phyloP scores from a whole-genome alignment of 2,113 vertebrate genomes.

The Equus przewalskii region DNA sequence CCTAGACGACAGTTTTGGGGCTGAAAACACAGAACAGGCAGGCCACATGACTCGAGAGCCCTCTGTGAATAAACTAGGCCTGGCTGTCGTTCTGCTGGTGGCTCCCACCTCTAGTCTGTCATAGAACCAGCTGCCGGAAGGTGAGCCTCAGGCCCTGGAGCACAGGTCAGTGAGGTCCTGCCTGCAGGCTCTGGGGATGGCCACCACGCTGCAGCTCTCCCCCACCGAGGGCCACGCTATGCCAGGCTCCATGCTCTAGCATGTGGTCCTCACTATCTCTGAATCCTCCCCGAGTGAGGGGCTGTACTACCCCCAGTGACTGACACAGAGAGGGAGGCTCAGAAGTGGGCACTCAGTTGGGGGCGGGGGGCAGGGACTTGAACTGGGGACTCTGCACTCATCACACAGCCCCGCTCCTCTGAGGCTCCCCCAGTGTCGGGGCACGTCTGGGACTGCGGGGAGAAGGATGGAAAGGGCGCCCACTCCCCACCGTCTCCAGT shows the following conservation, averaged over 20 bases:
- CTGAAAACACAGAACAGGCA: background rate
- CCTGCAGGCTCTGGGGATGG: background rate
- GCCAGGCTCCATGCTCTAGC: too few species aligned
- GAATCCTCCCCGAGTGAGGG: background rate
- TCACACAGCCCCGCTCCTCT: accelerated
- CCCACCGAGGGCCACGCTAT: accelerated
- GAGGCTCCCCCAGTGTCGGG: background rate
- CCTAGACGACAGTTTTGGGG: background rate
- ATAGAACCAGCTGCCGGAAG: background rate
- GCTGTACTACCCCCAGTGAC: background rate
- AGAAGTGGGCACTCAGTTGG: background rate
- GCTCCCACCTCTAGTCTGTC: background rate
- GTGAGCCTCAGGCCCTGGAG: accelerated
- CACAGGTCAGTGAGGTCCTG: background rate
- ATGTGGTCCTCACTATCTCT: accelerated
- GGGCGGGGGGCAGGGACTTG: background rate
- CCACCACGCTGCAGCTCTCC: accelerated
- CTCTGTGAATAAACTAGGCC: background rate
- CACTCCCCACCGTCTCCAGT: background rate
- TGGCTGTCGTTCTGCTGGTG: accelerated
- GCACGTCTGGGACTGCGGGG: background rate
- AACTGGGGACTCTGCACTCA: background rate
- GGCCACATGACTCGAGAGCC: accelerated
- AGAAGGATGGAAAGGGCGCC: background rate
- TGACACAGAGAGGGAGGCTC: background rate